Evolutionary conservation across 2,113 vertebrate genomes (phyloP), one percentile per base, ranked within the genome.

Genomic region (Mystacornis crossleyi): DNA sequence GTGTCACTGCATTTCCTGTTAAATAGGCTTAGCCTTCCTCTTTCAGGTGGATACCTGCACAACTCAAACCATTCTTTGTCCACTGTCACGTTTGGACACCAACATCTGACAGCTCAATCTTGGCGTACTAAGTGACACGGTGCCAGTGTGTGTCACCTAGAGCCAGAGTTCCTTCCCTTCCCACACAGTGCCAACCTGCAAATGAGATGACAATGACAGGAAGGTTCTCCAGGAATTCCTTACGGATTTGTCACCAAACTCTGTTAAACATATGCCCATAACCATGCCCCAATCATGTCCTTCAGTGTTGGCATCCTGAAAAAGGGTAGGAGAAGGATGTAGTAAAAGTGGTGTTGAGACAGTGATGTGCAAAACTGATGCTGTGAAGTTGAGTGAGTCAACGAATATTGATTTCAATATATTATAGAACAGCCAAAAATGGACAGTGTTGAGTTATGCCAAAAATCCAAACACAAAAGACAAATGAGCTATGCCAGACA

Each of bases 71-170:
- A 16, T 74, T 86, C 48, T 79, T 81, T 25, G 45, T 53, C 38
- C 55, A 9, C 29, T 51, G 14, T 53, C 53, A 51, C 23, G 14
- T 85, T 42, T 64, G 53, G 34, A 19, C 34, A 79, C 18, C 34
- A n/a, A 29, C 3, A 15, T 9, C 42, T 50, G 31, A 42, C 50
- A 73, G 28, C n/a, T 86, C 38, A 47, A 25, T 34, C 55, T 58
- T 18, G 1, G 45, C 24, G 16, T 38, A 9, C 18, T 45, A 40
- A 84, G 29, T 28, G 55, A 71, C 47, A 24, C 0, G 0, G 17
- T 57, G 36, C n/a, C 38, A 40, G 28, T 26, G n/a, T 28, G 14
- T 54, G 88, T 67, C 48, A 81, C 29, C 13, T 23, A 57, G 48
- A 51, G 24, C 7, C 21, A 9, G 11, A 72, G 60, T 81, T 70